A percentile compares a stretch with the other conserved stretches of the same genome.
Evolutionary conservation across 2,888 invertebrate species (phyloP).

Genomic region (Dendrolimus houi): DNA sequence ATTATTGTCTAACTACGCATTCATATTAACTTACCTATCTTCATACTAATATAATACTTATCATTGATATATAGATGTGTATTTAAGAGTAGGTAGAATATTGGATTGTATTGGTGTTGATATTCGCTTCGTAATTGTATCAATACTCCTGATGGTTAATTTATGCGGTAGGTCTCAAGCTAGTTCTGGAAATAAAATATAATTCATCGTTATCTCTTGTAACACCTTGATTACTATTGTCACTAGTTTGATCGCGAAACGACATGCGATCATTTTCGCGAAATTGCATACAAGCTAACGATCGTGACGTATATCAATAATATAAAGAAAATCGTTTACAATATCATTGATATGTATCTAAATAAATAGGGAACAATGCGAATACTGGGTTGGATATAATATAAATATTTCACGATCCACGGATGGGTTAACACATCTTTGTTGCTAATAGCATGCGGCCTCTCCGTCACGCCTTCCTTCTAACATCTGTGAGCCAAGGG

Average conservation of each 20-base stretch:
- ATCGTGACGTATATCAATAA: not conserved
- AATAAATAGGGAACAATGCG: no score
- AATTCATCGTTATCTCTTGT: not conserved
- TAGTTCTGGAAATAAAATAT: not conserved
- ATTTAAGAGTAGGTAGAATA: not conserved
- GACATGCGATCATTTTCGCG: no score
- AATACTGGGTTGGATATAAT: not conserved
- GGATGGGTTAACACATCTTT: slow-evolving; percentile 28
- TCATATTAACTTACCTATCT: not conserved
- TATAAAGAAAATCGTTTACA: no score
- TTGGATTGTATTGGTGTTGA: not conserved
- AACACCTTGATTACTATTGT: not conserved
- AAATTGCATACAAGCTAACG: not conserved
- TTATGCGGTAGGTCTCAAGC: not conserved
- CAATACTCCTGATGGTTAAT: not conserved
- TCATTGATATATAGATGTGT: not conserved
- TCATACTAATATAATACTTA: not conserved
- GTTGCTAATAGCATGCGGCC: slow-evolving; percentile 53
- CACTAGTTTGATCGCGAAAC: not conserved
- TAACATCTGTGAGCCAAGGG: slow-evolving; percentile 35
- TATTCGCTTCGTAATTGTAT: not conserved
- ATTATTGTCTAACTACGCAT: slow-evolving; percentile 49
- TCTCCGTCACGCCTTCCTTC: slow-evolving; percentile 43
- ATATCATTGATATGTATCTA: no score
- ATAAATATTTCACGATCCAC: slow-evolving; percentile 15